Evolutionary conservation across 2,113 vertebrate species (phyloP).

Genomic region (Lota lota): DNA sequence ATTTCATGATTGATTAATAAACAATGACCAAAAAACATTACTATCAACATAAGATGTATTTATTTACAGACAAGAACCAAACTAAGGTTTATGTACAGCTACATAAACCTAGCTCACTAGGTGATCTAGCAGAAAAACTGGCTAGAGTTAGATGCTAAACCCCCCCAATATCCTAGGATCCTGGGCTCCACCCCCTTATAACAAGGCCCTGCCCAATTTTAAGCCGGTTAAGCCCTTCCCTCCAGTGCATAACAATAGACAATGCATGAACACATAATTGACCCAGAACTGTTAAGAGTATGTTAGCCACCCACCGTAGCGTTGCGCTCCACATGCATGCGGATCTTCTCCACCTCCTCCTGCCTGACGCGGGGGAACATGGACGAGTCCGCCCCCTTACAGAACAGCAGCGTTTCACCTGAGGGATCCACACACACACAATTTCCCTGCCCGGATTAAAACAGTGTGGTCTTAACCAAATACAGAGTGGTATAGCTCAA

Average conservation of each 20-base stretch:
- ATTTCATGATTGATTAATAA: background rate
- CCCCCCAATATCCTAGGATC: no score
- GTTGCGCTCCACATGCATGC: slow-evolving; percentile 87
- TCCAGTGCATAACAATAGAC: no score
- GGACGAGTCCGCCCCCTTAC: slow-evolving; percentile 96
- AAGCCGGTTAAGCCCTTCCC: no score
- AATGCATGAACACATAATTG: background rate
- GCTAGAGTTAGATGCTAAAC: no score
- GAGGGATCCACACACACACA: slow-evolving; percentile 31
- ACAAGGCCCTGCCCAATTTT: no score
- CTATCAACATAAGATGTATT: no score
- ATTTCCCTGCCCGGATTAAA: background rate
- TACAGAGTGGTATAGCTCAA: no score
- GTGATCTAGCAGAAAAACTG: no score
- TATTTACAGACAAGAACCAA: no score
- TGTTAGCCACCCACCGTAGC: slow-evolving; percentile 78
- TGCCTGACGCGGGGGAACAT: slow-evolving; percentile 87
- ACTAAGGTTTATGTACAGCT: no score
- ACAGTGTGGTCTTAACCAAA: background rate
- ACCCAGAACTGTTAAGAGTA: background rate
- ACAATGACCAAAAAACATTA: background rate
- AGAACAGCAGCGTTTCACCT: slow-evolving; percentile 91
- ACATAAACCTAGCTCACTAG: no score
- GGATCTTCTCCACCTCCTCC: slow-evolving; percentile 86
- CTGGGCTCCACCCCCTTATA: no score